These are phyloP conservation scores for Enteromius unitaeniatus DNA, from an alignment of 2,797 vertebrate species.

Conservation along the genomic window DNA sequence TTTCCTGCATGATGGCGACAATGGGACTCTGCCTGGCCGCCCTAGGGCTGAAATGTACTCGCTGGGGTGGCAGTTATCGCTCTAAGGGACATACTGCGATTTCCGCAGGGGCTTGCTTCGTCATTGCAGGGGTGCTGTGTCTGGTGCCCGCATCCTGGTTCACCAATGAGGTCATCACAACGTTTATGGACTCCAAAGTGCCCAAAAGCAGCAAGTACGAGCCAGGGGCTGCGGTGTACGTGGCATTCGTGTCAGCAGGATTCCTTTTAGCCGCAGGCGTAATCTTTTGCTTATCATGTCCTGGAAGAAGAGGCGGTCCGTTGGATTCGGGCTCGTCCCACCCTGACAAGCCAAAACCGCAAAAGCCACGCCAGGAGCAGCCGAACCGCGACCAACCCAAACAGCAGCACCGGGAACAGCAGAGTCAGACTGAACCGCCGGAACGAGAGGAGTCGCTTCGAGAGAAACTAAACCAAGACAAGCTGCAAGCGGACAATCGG, in stretches of 20 bases:
- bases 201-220: slow-evolving; percentile 88
- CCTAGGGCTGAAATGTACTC: slow-evolving; percentile 91
- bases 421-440: slow-evolving; percentile 63
- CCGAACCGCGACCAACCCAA: slow-evolving; percentile 18
- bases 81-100: slow-evolving; percentile 86
- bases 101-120: slow-evolving; percentile 86
- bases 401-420: slow-evolving; percentile 54
- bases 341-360: slow-evolving; percentile 40
- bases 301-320: slow-evolving; percentile 71
- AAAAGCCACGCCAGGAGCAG: slow-evolving; percentile 48
- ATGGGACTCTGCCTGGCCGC: slow-evolving; percentile 86
- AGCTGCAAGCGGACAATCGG: slow-evolving; percentile 36
- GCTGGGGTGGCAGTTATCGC: slow-evolving; percentile 81
- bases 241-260: slow-evolving; percentile 87
- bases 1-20: slow-evolving; percentile 83
- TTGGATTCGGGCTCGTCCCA: slow-evolving; percentile 68
- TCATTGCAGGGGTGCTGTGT: slow-evolving; percentile 82
- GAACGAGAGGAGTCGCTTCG: slow-evolving; percentile 52
- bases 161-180: slow-evolving; percentile 85
- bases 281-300: slow-evolving; percentile 87
- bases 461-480: slow-evolving; percentile 59
- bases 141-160: slow-evolving; percentile 90
- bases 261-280: slow-evolving; percentile 85
- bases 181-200: slow-evolving; percentile 83
- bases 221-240: slow-evolving; percentile 88